phyloP scores from a whole-genome alignment of 2,797 vertebrate genomes.

The Tapirus indicus region DNA sequence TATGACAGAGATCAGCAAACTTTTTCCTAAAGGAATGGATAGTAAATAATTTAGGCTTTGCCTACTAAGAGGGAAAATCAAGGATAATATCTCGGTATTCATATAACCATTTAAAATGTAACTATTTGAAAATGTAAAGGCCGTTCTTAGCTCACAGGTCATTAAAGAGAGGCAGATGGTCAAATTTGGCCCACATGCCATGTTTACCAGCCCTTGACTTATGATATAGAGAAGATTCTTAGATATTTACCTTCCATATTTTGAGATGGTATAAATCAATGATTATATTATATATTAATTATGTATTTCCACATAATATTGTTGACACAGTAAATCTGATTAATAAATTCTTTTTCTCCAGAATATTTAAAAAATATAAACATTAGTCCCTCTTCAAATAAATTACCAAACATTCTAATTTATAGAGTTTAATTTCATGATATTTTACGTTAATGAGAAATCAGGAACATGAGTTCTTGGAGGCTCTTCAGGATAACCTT shows the following conservation, averaged over 20 bases:
- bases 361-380: background rate
- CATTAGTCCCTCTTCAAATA: background rate
- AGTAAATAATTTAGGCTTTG: background rate
- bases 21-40: background rate
- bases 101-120: background rate
- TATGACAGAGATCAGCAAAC: background rate
- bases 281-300: background rate
- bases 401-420: background rate
- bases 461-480: background rate
- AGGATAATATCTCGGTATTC: background rate
- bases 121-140: background rate
- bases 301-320: background rate
- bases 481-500: constrained; percentile 16
- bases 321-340: background rate
- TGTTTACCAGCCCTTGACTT: background rate
- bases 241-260: background rate
- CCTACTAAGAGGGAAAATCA: background rate
- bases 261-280: background rate
- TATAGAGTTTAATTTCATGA: constrained; percentile 21
- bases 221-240: background rate
- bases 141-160: background rate
- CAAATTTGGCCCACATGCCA: background rate
- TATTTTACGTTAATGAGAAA: background rate
- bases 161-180: background rate
- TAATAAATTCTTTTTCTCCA: background rate